Evolutionary conservation across 1,140 invertebrate species (phyloP), one percentile per base, ranked within the genome.

Genomic region (Eupristina koningsbergeri): DNA sequence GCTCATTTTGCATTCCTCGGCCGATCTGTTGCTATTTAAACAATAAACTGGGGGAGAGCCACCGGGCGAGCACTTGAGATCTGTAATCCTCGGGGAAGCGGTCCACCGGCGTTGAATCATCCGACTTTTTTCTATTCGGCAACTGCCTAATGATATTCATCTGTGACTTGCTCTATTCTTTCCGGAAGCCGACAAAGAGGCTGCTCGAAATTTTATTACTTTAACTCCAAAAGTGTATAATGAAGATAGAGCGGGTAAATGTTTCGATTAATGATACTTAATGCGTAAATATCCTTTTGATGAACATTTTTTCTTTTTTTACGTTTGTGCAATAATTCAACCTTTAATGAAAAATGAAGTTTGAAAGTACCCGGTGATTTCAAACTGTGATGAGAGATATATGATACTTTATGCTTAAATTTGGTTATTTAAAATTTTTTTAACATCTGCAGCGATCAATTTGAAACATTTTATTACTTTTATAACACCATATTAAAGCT

Each of bases 11-110:
- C 74, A 76, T 76, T 76, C 74, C 50, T 15, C 29, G 47, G 1
- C 19, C 47, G 74, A 36, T 76, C 50, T 22, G 31, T 50, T 76
- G 31, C 74, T 76, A 76, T 61, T 76, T 76, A 76, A 76, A 76
- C 74, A 76, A 76, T 76, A 58, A 76, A 58, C 31, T 19, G 29
- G 74, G 29, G 26, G 31, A 36, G 47, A 76, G 74, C 19, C 74
- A 36, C 31, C 22, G 47, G 47, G 31, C 47, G 31, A 31, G n/a
- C 50, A 76, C 74, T 76, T 26, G 47, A 61, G 74, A 76, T 76
- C 45, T 19, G 45, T 34, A 58, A 76, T 76, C 31, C 47, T 76
- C n/a, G 15, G 26, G 15, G 47, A 61, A 75, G 47, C 9, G 5
- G 45, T 29, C 1, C 29, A 50, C 45, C n/a, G 11, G 15, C 31